phyloP scores from a whole-genome alignment of 2,888 invertebrate genomes.

The Mallateleia sp. region DNA sequence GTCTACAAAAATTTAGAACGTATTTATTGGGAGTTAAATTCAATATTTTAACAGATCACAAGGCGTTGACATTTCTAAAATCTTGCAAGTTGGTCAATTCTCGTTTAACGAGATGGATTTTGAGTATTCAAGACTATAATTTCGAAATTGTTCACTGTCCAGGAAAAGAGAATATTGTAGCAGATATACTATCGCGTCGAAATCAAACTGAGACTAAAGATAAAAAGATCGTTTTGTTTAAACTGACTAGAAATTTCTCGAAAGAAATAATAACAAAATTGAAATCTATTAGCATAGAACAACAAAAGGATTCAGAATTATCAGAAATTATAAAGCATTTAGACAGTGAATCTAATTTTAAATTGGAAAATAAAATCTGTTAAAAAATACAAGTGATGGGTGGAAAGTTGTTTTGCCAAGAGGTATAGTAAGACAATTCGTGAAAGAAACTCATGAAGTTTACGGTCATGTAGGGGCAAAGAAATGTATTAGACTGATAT shows the following conservation, averaged over 20 bases:
- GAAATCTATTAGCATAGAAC: background rate
- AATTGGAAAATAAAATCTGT: background rate
- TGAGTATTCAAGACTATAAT: no score
- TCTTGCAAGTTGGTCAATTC: no score
- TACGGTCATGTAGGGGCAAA: background rate
- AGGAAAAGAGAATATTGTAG: background rate
- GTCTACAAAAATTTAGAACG: background rate
- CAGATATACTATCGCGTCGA: background rate
- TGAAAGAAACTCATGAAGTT: background rate
- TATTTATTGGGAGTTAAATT: background rate
- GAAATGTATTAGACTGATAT: background rate
- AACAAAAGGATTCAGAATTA: background rate
- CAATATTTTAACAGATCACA: no score
- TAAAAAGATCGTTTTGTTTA: background rate
- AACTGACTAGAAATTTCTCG: background rate
- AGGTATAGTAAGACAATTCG: background rate
- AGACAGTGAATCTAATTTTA: background rate
- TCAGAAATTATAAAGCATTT: background rate
- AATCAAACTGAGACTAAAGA: background rate
- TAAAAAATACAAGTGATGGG: background rate
- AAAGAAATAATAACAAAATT: background rate
- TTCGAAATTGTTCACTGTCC: no score
- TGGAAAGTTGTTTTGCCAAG: background rate
- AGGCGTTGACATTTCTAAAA: no score
- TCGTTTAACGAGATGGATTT: no score